Evolutionary conservation across 2,888 invertebrate genomes (phyloP), one percentile per base, ranked within the genome.

Genomic region (Ectemnius lituratus): DNA sequence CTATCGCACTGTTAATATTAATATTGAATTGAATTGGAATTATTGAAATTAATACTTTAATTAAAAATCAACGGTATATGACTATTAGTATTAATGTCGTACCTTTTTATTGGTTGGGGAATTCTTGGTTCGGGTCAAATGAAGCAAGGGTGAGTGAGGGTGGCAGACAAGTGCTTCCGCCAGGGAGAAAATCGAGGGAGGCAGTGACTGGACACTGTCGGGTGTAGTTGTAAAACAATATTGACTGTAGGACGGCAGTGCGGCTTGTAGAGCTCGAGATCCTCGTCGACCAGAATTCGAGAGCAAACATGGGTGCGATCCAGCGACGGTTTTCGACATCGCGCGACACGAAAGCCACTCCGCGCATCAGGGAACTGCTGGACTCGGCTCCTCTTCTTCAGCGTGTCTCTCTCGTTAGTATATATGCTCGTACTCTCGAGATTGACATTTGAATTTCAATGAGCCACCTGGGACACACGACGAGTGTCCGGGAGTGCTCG

Each of bases 301-400:
- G 83, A 83, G 83, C 84, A 86, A 86, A 86, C 76, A 86, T 84
- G 80, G 83, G 84, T 72, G 84, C 81, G 84, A 78, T 82, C 81
- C 77, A 72, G 63, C 78, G 76, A 75, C 77, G 72, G 76, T 83
- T 81, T 84, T 85, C 78, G 83, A 82, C 81, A 82, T 82, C 62
- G 16, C 81, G 75, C 71, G 76, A 78, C 82, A 80, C 79, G 76
- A 78, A 76, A 76, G 78, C 78, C 82, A 82, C 82, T 82, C 78
- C 70, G 78, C 37, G 37, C 79, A 78, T 78, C 80, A 71, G 70
- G 67, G 62, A 4, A 62, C 37, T 59, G 58, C 58, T 27, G 8
- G 37, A 46, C 63, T 56, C 52, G n/a, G 16, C 59, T 59, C 62
- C 52, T 37, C 37, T 37, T 37, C 37, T 61, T 70, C 18, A 8